A percentile compares a stretch with the other conserved stretches of the same genome.
phyloP scores from a whole-genome alignment of 2,797 vertebrate genomes.

The Argya squamiceps region DNA sequence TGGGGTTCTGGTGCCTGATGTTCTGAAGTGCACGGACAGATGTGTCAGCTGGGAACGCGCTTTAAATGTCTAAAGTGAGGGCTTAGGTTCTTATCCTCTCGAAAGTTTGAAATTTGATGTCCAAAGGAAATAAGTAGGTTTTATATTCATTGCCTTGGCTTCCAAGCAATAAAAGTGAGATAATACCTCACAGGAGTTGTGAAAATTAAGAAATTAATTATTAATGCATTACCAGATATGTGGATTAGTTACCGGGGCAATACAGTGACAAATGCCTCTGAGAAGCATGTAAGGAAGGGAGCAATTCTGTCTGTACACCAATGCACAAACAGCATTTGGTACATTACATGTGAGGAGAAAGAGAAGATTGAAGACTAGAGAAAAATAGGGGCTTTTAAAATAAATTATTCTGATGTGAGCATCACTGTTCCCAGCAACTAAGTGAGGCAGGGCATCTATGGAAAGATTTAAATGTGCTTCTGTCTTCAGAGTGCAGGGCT shows the following conservation, averaged over 20 bases:
- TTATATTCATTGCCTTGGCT: background rate
- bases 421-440: background rate
- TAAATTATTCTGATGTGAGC: background rate
- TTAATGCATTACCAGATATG: background rate
- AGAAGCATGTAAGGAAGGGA: background rate
- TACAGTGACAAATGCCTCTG: background rate
- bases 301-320: background rate
- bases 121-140: background rate
- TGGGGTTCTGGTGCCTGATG: background rate
- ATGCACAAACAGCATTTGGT: background rate
- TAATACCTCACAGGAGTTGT: background rate
- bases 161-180: background rate
- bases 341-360: background rate
- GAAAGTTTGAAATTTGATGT: background rate
- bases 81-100: background rate
- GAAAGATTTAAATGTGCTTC: background rate
- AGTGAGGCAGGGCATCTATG: background rate
- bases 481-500: background rate
- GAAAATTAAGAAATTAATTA: background rate
- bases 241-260: background rate
- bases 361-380: background rate
- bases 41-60: background rate
- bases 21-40: background rate
- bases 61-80: background rate
- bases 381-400: accelerated